Conservation (phyloP, 2,113 vertebrate species). For the Galemys pyrenaicus region DNA sequence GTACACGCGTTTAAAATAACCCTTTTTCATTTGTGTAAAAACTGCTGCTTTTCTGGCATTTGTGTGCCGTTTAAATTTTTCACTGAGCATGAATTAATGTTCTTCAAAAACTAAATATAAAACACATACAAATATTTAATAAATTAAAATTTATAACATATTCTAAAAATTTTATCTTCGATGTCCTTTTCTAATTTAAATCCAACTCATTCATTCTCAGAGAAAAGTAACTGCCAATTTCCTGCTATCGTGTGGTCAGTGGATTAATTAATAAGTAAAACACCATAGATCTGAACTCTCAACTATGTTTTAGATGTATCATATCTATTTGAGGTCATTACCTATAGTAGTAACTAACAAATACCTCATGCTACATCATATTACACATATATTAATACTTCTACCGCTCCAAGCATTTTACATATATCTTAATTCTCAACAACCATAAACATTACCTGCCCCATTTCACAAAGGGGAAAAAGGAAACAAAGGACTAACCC, state of each 20-base stretch:
- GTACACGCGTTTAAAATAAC: not conserved
- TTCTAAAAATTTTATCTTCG: not conserved
- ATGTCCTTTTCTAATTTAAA: conserved; percentile 3
- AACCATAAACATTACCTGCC: not conserved
- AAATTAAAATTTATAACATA: not conserved
- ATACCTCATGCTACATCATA: not conserved
- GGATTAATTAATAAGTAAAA: not conserved
- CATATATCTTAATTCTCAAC: not conserved
- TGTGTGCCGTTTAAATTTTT: not conserved
- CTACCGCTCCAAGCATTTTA: not conserved
- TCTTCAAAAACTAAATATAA: conserved; percentile 36
- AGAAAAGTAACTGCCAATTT: not conserved
- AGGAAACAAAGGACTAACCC: not conserved
- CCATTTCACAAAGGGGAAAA: not conserved
- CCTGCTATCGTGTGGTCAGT: not conserved
- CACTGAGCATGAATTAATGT: not conserved
- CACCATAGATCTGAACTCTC: not conserved
- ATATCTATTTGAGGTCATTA: not conserved
- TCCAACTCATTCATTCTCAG: not conserved
- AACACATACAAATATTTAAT: not conserved
- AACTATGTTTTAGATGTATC: not conserved
- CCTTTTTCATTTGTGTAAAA: not conserved
- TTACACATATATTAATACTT: not conserved
- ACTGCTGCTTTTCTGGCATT: not conserved
- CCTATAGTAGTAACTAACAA: not conserved